A percentile compares a stretch with the other conserved stretches of the same genome.
phyloP scores from a whole-genome alignment of 2,797 vertebrate species.

The Hemibagrus guttatus region DNA sequence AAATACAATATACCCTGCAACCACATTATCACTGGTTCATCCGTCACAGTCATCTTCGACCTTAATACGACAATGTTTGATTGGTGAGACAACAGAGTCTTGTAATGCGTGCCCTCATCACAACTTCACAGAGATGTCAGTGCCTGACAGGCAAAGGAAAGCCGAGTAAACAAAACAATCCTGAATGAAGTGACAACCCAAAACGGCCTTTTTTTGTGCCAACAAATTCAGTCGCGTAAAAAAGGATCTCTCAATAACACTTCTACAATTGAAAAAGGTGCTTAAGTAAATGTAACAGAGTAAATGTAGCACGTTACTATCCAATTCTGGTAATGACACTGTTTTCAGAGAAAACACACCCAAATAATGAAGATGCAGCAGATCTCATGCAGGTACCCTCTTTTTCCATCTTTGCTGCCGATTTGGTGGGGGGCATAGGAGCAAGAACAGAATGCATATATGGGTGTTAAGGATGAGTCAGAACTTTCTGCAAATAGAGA shows the following conservation, averaged over 20 bases:
- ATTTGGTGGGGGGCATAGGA: conserved; percentile 23
- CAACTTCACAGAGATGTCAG: conserved; percentile 8
- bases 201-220: background rate
- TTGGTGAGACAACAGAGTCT: conserved; percentile 5
- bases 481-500: conserved; percentile 9
- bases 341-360: conserved; percentile 3
- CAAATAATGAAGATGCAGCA: background rate
- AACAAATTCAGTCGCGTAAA: background rate
- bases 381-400: background rate
- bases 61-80: background rate
- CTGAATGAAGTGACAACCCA: background rate
- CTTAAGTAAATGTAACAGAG: background rate
- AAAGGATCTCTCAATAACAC: background rate
- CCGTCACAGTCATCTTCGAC: background rate
- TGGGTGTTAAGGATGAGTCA: conserved; percentile 26
- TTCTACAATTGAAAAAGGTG: conserved; percentile 1
- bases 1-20: background rate
- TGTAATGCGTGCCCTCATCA: background rate
- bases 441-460: conserved; percentile 17
- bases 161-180: background rate
- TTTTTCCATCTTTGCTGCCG: conserved; percentile 21
- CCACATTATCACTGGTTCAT: background rate
- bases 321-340: background rate
- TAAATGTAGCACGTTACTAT: background rate
- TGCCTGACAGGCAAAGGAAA: background rate